Conservation (phyloP, 2,797 vertebrate genomes). For the Pseudotriccus pelzelni region DNA sequence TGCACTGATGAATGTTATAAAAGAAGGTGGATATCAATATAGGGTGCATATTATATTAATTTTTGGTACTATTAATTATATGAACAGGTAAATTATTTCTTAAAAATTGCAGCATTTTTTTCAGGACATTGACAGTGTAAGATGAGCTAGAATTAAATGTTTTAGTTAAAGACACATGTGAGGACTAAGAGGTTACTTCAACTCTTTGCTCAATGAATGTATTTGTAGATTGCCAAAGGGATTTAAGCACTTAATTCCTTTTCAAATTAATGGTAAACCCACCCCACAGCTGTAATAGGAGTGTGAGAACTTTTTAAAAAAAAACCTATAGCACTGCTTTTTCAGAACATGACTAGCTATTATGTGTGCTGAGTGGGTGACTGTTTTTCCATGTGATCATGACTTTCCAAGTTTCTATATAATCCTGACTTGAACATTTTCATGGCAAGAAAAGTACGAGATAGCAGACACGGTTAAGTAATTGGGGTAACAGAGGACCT, state of each 20-base stretch:
- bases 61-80: neutral
- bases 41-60: neutral
- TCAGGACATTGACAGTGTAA: neutral
- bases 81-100: neutral
- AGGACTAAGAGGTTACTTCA: conserved; percentile 9
- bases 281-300: neutral
- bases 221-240: neutral
- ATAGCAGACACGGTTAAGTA: conserved; percentile 29
- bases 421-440: conserved; percentile 22
- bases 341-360: conserved; percentile 46
- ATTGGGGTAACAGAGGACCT: conserved; percentile 4
- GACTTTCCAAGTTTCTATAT: conserved; percentile 58
- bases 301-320: neutral
- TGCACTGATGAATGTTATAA: neutral
- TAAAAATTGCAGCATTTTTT: neutral
- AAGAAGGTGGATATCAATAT: neutral
- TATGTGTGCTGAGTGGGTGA: conserved; percentile 58
- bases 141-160: neutral
- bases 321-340: neutral
- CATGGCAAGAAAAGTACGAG: neutral
- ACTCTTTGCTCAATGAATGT: neutral
- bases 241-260: conserved; percentile 15
- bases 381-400: conserved; percentile 63
- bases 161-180: neutral
- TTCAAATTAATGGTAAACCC: neutral